Evolutionary conservation across 2,113 vertebrate genomes (phyloP).

Genomic region (Sus scrofa): DNA sequence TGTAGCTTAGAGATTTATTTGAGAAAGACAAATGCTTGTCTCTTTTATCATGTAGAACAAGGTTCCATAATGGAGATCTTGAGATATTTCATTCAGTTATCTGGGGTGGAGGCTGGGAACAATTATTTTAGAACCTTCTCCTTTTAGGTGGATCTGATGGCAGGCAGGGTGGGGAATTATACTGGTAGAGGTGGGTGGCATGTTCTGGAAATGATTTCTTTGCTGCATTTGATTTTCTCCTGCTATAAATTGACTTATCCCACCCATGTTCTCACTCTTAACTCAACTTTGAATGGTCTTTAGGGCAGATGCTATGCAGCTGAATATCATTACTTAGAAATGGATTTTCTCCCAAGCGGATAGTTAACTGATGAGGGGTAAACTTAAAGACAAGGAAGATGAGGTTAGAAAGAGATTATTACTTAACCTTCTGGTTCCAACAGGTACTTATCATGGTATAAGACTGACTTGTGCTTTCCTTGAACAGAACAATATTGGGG

Average conservation of each 20-base stretch:
- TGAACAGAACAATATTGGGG: background rate
- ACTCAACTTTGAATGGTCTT: background rate
- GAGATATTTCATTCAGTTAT: background rate
- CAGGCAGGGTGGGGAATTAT: background rate
- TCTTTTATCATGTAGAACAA: background rate
- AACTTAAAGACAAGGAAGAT: background rate
- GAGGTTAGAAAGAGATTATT: background rate
- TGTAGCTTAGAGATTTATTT: conserved; percentile 56
- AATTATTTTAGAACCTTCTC: background rate
- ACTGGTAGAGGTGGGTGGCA: background rate
- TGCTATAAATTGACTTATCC: background rate
- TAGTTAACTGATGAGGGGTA: background rate
- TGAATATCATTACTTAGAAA: background rate
- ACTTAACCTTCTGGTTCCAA: background rate
- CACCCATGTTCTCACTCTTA: background rate
- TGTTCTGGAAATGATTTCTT: background rate
- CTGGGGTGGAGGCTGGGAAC: background rate
- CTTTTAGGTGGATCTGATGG: background rate
- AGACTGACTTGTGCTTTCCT: background rate
- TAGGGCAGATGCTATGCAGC: background rate
- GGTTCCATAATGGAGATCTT: background rate
- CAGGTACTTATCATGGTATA: background rate
- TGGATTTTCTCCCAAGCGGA: background rate
- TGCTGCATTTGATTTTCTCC: background rate
- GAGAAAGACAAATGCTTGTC: conserved; percentile 59